phyloP scores from a whole-genome alignment of 2,888 invertebrate species.

The Hydrotaea diabolus region DNA sequence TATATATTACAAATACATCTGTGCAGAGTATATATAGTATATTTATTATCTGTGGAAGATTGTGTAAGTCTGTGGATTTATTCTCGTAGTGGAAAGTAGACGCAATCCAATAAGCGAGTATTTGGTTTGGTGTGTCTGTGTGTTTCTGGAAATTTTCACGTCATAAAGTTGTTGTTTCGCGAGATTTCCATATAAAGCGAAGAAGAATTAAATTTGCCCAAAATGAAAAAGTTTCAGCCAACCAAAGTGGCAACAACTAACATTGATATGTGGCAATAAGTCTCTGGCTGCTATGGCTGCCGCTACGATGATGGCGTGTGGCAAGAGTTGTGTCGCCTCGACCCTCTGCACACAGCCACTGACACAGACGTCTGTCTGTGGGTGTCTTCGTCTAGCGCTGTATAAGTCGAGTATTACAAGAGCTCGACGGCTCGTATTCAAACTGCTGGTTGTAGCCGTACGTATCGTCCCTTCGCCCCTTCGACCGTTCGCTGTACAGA shows the following conservation, averaged over 20 bases:
- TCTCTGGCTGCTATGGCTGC: neutral
- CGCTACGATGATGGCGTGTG: neutral
- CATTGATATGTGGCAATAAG: constrained; percentile 16
- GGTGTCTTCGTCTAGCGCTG: neutral
- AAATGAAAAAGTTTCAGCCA: constrained; percentile 1
- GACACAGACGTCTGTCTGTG: neutral
- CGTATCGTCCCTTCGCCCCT: neutral
- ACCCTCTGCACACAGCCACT: neutral
- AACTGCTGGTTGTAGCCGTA: neutral
- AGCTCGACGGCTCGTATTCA: constrained; percentile 1
- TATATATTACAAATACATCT: too few relatives aligned
- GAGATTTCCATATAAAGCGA: neutral
- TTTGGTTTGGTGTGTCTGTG: too few relatives aligned
- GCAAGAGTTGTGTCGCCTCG: neutral
- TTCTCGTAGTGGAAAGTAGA: too few relatives aligned
- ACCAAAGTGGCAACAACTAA: neutral
- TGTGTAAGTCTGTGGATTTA: too few relatives aligned
- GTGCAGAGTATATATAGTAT: neutral
- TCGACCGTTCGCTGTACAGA: neutral
- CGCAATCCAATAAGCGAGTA: too few relatives aligned
- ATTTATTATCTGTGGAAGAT: neutral
- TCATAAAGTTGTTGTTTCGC: constrained; percentile 4
- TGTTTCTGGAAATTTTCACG: neutral
- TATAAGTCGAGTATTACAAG: constrained; percentile 12
- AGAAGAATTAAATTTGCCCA: constrained; percentile 8